Evolutionary conservation across 2,888 invertebrate genomes (phyloP).

Genomic region (Caradrina kadenii): DNA sequence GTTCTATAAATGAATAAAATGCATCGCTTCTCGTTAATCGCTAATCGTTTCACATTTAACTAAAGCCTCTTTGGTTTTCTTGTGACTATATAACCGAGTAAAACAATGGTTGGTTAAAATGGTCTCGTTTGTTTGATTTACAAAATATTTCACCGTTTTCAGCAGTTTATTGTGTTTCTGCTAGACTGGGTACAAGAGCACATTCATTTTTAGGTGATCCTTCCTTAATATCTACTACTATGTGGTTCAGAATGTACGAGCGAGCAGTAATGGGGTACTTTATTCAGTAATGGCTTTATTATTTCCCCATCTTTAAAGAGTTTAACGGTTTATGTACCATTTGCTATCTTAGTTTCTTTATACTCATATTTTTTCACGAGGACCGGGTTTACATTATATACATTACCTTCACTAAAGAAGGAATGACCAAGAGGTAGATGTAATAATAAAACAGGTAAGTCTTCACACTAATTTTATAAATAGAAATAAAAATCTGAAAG

Average conservation of each 20-base stretch:
- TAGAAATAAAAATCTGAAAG: no score
- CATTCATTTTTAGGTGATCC: slow-evolving; percentile 22
- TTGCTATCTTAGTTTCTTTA: slow-evolving; percentile 1
- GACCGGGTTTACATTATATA: no score
- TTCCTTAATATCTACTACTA: neutral
- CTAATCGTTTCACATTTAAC: no score
- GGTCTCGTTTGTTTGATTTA: slow-evolving; percentile 25
- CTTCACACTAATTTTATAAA: no score
- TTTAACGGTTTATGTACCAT: neutral
- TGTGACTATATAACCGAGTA: neutral
- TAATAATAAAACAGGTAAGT: no score
- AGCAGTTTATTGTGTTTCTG: slow-evolving; percentile 26
- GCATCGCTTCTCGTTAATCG: no score
- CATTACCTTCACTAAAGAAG: no score
- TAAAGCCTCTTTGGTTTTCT: neutral
- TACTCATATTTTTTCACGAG: neutral
- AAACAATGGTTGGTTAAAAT: slow-evolving; percentile 19
- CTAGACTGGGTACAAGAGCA: slow-evolving; percentile 21
- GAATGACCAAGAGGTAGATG: no score
- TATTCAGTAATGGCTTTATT: slow-evolving; percentile 10
- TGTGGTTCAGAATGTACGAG: slow-evolving; percentile 15
- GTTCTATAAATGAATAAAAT: no score
- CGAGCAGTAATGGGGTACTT: slow-evolving; percentile 22
- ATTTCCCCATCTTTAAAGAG: neutral
- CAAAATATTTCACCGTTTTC: slow-evolving; percentile 10